Conservation (phyloP, 2,113 vertebrate genomes). For the Taurulus bubalis region DNA sequence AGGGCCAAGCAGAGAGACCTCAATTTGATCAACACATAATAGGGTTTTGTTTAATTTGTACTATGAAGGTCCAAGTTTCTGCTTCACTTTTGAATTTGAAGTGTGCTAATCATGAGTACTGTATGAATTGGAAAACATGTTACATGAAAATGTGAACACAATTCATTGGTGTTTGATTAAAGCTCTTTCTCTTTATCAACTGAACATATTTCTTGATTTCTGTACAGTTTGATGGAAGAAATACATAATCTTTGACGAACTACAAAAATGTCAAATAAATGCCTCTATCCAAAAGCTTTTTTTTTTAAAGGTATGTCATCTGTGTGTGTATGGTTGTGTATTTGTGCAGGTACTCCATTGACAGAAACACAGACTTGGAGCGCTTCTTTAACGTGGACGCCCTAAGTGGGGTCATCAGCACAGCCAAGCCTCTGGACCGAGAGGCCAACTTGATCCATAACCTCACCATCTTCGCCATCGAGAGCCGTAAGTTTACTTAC, state of each 20-base stretch:
- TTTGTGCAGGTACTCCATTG: constrained; percentile 92
- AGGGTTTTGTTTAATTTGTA: constrained; percentile 37
- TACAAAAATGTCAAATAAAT: constrained; percentile 62
- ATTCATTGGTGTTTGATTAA: constrained; percentile 1
- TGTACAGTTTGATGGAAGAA: constrained; percentile 14
- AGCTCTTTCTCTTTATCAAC: neutral
- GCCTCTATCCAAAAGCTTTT: constrained; percentile 32
- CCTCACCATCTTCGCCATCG: constrained; percentile 95
- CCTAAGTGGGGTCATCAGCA: constrained; percentile 92
- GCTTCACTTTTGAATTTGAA: constrained; percentile 7
- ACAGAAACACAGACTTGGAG: constrained; percentile 97
- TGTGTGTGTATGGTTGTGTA: constrained; percentile 12
- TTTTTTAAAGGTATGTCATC: constrained; percentile 5
- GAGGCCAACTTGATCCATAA: constrained; percentile 95
- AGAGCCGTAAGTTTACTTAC: constrained; percentile 89
- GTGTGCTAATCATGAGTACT: constrained; percentile 1
- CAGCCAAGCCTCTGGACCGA: constrained; percentile 92
- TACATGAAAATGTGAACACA: neutral
- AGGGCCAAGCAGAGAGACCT: constrained; percentile 39
- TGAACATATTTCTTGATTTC: constrained; percentile 4
- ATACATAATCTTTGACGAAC: constrained; percentile 39
- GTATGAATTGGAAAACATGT: constrained; percentile 1
- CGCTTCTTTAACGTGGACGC: constrained; percentile 97
- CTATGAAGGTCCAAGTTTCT: constrained; percentile 13
- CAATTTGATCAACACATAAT: constrained; percentile 44